Conservation (phyloP, 1,140 invertebrate genomes). For the Drosophila murphyi region DNA sequence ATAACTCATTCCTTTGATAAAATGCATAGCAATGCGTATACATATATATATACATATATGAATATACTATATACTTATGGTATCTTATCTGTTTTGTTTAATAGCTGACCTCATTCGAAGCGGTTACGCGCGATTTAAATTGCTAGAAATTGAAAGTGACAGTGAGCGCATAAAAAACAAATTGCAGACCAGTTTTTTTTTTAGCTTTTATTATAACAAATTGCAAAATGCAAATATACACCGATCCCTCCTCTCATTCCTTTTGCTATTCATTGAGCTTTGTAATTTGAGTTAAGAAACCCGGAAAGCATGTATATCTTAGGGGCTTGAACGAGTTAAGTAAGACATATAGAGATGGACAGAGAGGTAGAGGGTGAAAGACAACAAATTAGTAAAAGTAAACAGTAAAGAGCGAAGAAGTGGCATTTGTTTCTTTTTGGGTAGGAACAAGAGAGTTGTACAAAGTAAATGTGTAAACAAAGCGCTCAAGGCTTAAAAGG, state of each 20-base stretch:
- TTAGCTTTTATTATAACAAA: conserved; percentile 55
- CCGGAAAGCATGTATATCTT: conserved; percentile 19
- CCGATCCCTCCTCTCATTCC: background rate
- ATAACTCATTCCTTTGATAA: conserved; percentile 30
- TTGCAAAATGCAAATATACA: conserved; percentile 26
- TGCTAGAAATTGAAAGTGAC: conserved; percentile 81
- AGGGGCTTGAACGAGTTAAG: conserved; percentile 17
- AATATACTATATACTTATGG: background rate
- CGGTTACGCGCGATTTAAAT: conserved; percentile 72
- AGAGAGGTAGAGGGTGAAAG: background rate
- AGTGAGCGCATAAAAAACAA: conserved; percentile 57
- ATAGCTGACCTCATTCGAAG: conserved; percentile 61
- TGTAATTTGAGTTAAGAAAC: conserved; percentile 19
- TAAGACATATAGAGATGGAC: background rate
- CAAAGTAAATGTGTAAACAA: conserved; percentile 45
- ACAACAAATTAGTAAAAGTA: conserved; percentile 46
- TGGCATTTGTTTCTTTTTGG: conserved; percentile 21
- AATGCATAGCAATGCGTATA: conserved; percentile 20
- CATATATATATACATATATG: background rate
- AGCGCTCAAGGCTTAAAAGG: conserved; percentile 17
- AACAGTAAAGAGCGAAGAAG: conserved; percentile 46
- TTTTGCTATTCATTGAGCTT: background rate
- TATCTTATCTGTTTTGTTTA: conserved; percentile 4
- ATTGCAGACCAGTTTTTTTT: conserved; percentile 38
- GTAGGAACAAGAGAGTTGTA: conserved; percentile 13